These are phyloP conservation scores for Dryomyza anilis DNA, from an alignment of 2,888 invertebrate genomes.

Conservation along the genomic window DNA sequence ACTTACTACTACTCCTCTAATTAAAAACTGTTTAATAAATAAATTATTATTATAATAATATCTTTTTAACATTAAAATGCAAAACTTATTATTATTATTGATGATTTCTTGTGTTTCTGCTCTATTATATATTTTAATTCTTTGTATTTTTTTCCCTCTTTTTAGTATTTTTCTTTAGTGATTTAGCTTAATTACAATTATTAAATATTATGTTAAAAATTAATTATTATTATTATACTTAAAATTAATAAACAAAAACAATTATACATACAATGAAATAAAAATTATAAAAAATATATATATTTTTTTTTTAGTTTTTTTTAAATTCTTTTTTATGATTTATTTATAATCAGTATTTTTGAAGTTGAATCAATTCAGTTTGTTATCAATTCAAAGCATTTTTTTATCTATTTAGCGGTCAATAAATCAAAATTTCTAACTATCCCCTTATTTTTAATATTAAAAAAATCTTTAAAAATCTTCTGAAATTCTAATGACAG, in stretches of 20 bases:
- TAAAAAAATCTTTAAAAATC: too few relatives aligned
- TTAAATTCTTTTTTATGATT: neutral
- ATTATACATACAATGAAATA: slow-evolving; percentile 20
- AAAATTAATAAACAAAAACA: slow-evolving; percentile 17
- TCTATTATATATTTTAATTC: neutral
- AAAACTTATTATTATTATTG: too few relatives aligned
- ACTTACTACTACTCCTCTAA: too few relatives aligned
- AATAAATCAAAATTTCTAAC: too few relatives aligned
- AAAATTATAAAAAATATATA: slow-evolving; percentile 5
- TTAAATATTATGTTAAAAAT: slow-evolving; percentile 16
- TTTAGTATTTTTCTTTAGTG: slow-evolving; percentile 11
- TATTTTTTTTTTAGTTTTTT: neutral
- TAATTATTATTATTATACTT: slow-evolving; percentile 10
- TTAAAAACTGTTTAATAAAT: too few relatives aligned
- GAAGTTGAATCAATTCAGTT: too few relatives aligned
- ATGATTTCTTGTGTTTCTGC: neutral
- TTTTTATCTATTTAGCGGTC: too few relatives aligned
- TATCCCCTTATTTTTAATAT: too few relatives aligned
- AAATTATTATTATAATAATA: neutral
- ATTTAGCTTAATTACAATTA: slow-evolving; percentile 18
- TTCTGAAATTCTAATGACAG: too few relatives aligned
- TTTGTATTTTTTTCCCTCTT: neutral
- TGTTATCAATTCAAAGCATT: too few relatives aligned
- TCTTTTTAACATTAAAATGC: too few relatives aligned
- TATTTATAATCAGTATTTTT: neutral